Base-by-base conservation (phyloP, 2,888 invertebrate species). In the Nyleta sp. region DNA sequence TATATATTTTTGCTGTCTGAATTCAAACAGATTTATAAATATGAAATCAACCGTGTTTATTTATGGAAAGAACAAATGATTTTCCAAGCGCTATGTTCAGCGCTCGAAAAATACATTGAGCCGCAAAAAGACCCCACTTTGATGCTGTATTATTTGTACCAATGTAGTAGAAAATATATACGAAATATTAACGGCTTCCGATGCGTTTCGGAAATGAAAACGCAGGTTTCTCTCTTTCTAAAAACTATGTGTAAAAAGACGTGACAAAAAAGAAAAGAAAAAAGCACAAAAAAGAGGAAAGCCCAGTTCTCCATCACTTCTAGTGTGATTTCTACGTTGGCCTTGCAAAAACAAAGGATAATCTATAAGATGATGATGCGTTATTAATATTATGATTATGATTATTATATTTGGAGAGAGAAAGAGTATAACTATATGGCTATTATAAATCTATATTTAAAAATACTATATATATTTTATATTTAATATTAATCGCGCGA, bases 321-420 rank as follows among this genome's bases (percentile, higher is more conserved):
- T 87, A 86, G 88, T 88, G 89, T 88, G 89, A 89, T 89, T 90
- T 89, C 84, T 88, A 89, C 85, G 87, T 88, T 89, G 88, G 90
- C 90, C 90, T 90, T 89, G 87, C 84, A 86, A 88, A 88, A 88
- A 89, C 87, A 88, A 89, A 89, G 86, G 87, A 86, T 85, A 70
- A 75, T 62, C 62, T 80, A 84, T 64, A 81, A 77, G 68, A 65
- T 59, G 67, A 64, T 59, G 46, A 71, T 67, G 35, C 70, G 71
- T 75, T 81, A 81, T 81, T 84, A 85, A 84, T 82, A 44, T 67
- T 57, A 70, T 50, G 24, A 75, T 60, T 59, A 75, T 44, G 40
- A 74, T 84, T 87, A 87, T 87, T 87, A 85, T 87, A 87, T 87
- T 85, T 85, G 80, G 80, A 86, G 84, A 86, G 83, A 83, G 55